Percentiles rank a stretch among this genome's conserved stretches.
Conservation (phyloP, 2,113 vertebrate genomes). For the Tragelaphus buxtoni region DNA sequence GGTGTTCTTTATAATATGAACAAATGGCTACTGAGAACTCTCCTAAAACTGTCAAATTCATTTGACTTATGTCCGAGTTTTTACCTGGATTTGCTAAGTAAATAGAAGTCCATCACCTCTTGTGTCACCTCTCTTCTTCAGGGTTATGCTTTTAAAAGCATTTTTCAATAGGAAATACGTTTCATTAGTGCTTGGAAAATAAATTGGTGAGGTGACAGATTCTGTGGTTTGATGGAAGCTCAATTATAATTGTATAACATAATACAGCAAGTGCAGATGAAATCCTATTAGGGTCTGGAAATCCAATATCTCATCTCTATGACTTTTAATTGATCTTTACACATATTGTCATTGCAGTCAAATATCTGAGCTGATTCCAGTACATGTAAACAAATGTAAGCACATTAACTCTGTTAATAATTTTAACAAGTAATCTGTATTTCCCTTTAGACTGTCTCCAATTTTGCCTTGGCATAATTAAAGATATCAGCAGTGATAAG, state of each 20-base stretch:
- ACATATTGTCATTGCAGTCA: constrained; percentile 85
- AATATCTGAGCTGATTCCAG: constrained; percentile 83
- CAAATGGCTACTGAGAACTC: constrained; percentile 1
- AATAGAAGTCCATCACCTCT: constrained; percentile 38
- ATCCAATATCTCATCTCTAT: constrained; percentile 88
- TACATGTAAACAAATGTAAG: constrained; percentile 87
- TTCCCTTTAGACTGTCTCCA: constrained; percentile 84
- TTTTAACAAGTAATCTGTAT: constrained; percentile 86
- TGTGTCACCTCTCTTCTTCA: constrained; percentile 27
- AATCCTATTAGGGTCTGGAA: constrained; percentile 86
- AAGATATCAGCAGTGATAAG: constrained; percentile 83
- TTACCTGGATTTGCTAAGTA: constrained; percentile 59
- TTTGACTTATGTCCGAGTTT: constrained; percentile 47
- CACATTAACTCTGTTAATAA: constrained; percentile 87
- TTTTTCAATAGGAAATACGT: constrained; percentile 79
- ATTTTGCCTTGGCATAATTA: constrained; percentile 84
- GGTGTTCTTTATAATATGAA: constrained; percentile 31
- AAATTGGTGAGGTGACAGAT: constrained; percentile 85
- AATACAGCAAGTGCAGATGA: constrained; percentile 84
- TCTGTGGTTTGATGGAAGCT: constrained; percentile 82
- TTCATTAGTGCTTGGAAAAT: constrained; percentile 82
- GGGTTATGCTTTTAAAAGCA: constrained; percentile 71
- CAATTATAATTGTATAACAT: constrained; percentile 87
- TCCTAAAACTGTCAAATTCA: constrained; percentile 42
- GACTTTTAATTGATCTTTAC: constrained; percentile 90